Conservation (phyloP, 2,113 vertebrate genomes). For the Dinomys branickii region DNA sequence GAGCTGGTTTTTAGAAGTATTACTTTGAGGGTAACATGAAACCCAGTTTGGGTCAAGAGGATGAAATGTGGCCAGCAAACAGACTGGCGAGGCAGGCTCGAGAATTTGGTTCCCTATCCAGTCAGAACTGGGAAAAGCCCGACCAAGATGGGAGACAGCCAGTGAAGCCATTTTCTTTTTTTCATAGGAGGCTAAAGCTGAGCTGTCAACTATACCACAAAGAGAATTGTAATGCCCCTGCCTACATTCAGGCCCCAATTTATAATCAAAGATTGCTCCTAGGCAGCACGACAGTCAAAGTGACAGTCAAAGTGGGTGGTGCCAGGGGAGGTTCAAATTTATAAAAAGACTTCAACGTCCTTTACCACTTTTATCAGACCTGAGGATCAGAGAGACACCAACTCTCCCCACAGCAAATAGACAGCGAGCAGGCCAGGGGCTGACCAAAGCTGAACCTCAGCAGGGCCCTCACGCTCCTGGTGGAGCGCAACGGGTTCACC, state of each 20-base stretch:
- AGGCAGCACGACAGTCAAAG: neutral
- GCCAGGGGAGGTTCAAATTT: neutral
- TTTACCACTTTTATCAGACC: neutral
- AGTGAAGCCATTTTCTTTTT: neutral
- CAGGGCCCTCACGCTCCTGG: neutral
- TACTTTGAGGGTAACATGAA: constrained; percentile 23
- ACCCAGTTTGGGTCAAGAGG: neutral
- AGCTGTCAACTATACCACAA: neutral
- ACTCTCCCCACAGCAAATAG: neutral
- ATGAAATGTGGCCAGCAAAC: constrained; percentile 23
- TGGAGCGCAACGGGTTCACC: neutral
- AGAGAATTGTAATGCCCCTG: neutral
- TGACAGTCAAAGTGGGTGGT: neutral
- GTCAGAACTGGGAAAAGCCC: neutral
- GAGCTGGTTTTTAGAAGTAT: constrained; percentile 28
- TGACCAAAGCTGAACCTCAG: neutral
- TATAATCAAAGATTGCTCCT: neutral
- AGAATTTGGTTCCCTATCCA: constrained; percentile 2
- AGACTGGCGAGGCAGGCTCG: neutral
- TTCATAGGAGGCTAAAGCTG: neutral
- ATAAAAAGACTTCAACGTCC: neutral
- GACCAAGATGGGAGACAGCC: neutral
- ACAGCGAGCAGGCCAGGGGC: neutral
- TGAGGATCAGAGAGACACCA: constrained; percentile 24
- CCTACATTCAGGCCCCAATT: neutral